A percentile compares a stretch with the other conserved stretches of the same genome.
phyloP scores from a whole-genome alignment of 2,888 invertebrate genomes.

The Drosophila setosimentum region DNA sequence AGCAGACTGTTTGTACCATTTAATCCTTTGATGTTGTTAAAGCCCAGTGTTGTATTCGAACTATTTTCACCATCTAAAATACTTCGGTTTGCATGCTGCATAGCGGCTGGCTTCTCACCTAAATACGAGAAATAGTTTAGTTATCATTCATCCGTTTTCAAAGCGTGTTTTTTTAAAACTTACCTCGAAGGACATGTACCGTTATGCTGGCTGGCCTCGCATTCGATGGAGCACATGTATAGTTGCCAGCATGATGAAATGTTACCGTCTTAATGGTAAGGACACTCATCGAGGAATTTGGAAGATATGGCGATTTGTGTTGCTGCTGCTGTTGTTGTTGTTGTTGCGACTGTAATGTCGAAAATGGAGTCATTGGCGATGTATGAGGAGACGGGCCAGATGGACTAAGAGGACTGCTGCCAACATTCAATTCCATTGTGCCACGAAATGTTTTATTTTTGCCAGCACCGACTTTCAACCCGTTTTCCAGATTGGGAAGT shows the following conservation, averaged over 20 bases:
- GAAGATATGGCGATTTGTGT: constrained; percentile 79
- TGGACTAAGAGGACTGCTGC: constrained; percentile 85
- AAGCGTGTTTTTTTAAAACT: constrained; percentile 53
- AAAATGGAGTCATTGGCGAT: constrained; percentile 41
- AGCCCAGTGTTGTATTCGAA: constrained; percentile 67
- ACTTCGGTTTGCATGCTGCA: constrained; percentile 85
- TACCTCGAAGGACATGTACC: constrained; percentile 90
- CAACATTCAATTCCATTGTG: constrained; percentile 57
- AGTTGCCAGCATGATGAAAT: constrained; percentile 91
- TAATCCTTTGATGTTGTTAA: constrained; percentile 60
- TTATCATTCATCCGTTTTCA: not conserved
- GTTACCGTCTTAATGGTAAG: constrained; percentile 89
- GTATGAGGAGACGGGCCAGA: constrained; percentile 24
- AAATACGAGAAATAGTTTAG: not conserved
- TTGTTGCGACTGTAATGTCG: constrained; percentile 47
- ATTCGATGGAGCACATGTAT: constrained; percentile 92
- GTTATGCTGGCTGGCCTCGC: constrained; percentile 91
- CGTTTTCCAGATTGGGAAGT: constrained; percentile 58
- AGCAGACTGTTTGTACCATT: constrained; percentile 53
- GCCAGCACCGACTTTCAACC: constrained; percentile 12
- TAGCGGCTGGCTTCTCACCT: constrained; percentile 85
- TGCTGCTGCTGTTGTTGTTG: constrained; percentile 56
- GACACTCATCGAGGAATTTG: constrained; percentile 86
- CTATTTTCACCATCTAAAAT: constrained; percentile 80
- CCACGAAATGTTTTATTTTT: constrained; percentile 45